These are phyloP conservation scores for Solen grandis DNA, from an alignment of 1,140 invertebrate genomes.

Conservation along the genomic window DNA sequence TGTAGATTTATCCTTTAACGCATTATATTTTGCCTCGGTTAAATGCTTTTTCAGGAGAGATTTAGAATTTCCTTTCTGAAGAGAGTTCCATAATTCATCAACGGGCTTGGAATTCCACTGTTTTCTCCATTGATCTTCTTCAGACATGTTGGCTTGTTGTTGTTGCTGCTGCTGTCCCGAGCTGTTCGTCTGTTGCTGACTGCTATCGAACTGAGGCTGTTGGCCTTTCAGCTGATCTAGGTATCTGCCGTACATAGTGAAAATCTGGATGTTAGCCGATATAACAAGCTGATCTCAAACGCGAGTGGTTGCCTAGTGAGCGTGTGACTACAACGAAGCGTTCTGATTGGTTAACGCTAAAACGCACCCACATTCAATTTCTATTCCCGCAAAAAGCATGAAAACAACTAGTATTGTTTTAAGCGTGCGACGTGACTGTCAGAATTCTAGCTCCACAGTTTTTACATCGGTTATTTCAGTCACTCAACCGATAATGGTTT, in stretches of 20 bases:
- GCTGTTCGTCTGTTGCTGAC: constrained; percentile 16
- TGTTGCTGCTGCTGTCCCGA: background rate
- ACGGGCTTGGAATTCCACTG: constrained; percentile 33
- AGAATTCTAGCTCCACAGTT: no score
- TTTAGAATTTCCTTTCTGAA: constrained; percentile 24
- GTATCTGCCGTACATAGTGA: constrained; percentile 56
- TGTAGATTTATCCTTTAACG: constrained; percentile 43
- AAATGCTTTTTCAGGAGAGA: constrained; percentile 51
- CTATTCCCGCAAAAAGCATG: background rate
- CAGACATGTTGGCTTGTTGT: constrained; percentile 16
- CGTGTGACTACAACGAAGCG: background rate
- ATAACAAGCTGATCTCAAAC: constrained; percentile 20
- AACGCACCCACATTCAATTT: background rate
- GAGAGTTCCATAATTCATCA: constrained; percentile 18
- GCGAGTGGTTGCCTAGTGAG: constrained; percentile 45
- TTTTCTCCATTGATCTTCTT: constrained; percentile 23
- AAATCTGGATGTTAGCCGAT: constrained; percentile 48
- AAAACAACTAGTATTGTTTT: no score
- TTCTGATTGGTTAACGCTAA: constrained; percentile 37
- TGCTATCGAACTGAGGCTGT: background rate
- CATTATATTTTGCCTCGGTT: constrained; percentile 16
- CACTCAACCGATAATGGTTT: no score
- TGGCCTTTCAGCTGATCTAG: constrained; percentile 32
- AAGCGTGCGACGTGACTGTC: no score
- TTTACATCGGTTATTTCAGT: no score